Conservation (phyloP, 1,140 invertebrate genomes). For the Laodelphax striatellus region DNA sequence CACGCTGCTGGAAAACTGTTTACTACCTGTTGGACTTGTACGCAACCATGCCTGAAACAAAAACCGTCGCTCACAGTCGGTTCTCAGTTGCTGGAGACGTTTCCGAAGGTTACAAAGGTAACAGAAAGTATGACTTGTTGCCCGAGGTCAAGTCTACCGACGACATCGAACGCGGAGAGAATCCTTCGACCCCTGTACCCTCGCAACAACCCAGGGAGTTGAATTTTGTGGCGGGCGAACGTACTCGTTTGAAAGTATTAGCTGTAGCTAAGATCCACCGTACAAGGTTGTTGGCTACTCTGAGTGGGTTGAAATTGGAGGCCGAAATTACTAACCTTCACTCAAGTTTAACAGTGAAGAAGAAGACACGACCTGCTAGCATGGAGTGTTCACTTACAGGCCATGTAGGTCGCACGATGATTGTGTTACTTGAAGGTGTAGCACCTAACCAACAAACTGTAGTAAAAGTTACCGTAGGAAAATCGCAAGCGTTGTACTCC, state of each 20-base stretch:
- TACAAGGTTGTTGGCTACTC: conserved; percentile 73
- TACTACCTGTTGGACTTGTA: conserved; percentile 87
- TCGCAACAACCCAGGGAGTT: conserved; percentile 23
- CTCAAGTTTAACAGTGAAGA: conserved; percentile 61
- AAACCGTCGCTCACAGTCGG: conserved; percentile 59
- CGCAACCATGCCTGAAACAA: conserved; percentile 86
- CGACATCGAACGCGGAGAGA: conserved; percentile 34
- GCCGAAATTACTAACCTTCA: conserved; percentile 79
- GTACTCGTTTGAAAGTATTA: conserved; percentile 57
- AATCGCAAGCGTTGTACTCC: conserved; percentile 84
- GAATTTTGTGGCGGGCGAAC: conserved; percentile 31
- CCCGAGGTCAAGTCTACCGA: conserved; percentile 31
- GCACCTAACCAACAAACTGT: conserved; percentile 88
- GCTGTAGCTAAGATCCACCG: conserved; percentile 81
- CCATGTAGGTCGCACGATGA: conserved; percentile 83
- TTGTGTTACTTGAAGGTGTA: conserved; percentile 80
- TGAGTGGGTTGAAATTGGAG: conserved; percentile 87
- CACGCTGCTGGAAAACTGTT: conserved; percentile 88
- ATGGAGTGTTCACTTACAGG: conserved; percentile 81
- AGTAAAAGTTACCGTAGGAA: conserved; percentile 82
- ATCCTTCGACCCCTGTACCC: conserved; percentile 23
- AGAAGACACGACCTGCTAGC: conserved; percentile 54
- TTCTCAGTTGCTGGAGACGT: conserved; percentile 38
- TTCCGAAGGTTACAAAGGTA: conserved; percentile 39
- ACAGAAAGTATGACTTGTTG: conserved; percentile 38